phyloP scores from a whole-genome alignment of 2,797 vertebrate species.

The Galaxias olidus region DNA sequence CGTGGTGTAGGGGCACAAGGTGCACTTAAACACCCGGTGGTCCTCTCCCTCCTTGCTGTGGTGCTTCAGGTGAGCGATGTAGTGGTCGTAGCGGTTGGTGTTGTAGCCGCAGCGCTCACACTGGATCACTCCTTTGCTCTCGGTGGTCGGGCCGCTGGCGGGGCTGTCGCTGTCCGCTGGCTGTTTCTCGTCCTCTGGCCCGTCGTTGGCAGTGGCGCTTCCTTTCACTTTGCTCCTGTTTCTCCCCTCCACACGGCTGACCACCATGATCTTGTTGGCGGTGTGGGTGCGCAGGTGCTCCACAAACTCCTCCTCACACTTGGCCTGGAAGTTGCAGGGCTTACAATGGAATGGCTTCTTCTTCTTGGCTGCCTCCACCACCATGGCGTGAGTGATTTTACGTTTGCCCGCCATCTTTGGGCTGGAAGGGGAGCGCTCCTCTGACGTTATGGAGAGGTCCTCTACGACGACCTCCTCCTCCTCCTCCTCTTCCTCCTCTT shows the following conservation, averaged over 20 bases:
- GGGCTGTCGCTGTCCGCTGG: conserved; percentile 54
- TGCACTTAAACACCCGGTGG: conserved; percentile 91
- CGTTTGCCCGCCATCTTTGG: conserved; percentile 19
- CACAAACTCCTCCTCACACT: conserved; percentile 89
- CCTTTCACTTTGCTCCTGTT: conserved; percentile 76
- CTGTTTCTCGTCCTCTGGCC: conserved; percentile 51
- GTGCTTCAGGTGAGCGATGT: conserved; percentile 94
- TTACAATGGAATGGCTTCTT: conserved; percentile 95
- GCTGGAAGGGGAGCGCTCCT: conserved; percentile 10
- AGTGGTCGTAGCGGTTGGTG: conserved; percentile 96
- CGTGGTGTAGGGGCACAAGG: conserved; percentile 93
- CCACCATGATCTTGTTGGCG: conserved; percentile 90
- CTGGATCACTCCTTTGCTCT: conserved; percentile 90
- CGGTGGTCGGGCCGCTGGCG: conserved; percentile 68
- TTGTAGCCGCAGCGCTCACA: conserved; percentile 98
- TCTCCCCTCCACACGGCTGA: conserved; percentile 85
- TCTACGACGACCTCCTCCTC: conserved; percentile 25
- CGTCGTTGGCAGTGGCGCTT: conserved; percentile 29
- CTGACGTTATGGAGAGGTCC: conserved; percentile 33
- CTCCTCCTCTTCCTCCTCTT: neutral
- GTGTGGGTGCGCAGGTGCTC: conserved; percentile 89
- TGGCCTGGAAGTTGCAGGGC: conserved; percentile 91
- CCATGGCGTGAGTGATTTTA: neutral
- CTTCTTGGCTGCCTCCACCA: conserved; percentile 65
- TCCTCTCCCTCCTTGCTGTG: conserved; percentile 92